Evolutionary conservation across 2,797 vertebrate species (phyloP).

Genomic region (Halcyon smyrnensis): DNA sequence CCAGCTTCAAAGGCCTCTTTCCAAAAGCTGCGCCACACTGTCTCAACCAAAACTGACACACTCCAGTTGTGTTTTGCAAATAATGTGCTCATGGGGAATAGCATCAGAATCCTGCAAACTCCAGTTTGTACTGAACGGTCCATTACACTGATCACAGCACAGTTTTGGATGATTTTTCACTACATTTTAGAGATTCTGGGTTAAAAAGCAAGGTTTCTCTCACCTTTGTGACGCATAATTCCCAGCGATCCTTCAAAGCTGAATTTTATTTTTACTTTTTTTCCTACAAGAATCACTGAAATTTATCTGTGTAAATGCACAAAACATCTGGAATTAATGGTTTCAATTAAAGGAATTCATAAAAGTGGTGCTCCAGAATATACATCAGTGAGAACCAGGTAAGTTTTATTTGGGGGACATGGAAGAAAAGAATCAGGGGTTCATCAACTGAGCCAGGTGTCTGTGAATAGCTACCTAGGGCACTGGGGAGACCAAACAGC

Average conservation of each 20-base stretch:
- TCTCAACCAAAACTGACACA: not conserved
- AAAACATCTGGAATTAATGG: conserved; percentile 46
- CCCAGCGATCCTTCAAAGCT: not conserved
- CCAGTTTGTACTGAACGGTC: not conserved
- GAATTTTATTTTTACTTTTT: not conserved
- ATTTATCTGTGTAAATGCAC: conserved; percentile 44
- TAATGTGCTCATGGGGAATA: not conserved
- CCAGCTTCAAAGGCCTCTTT: not conserved
- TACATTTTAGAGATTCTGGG: not conserved
- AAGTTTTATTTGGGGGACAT: not conserved
- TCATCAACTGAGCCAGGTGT: not conserved
- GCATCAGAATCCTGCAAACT: not conserved
- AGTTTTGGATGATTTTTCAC: not conserved
- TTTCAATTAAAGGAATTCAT: conserved; percentile 19
- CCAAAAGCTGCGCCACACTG: not conserved
- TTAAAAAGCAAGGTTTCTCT: conserved; percentile 30
- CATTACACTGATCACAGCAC: not conserved
- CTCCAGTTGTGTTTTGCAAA: not conserved
- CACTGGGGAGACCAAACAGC: not conserved
- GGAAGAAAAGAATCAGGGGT: not conserved
- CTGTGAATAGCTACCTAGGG: not conserved
- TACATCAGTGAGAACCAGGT: not conserved
- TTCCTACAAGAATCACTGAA: conserved; percentile 35
- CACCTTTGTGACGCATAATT: not conserved
- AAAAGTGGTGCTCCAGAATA: conserved; percentile 35